These are phyloP conservation scores for Romanomermis culicivorax DNA, from an alignment of 2,888 invertebrate species.

Conservation along the genomic window DNA sequence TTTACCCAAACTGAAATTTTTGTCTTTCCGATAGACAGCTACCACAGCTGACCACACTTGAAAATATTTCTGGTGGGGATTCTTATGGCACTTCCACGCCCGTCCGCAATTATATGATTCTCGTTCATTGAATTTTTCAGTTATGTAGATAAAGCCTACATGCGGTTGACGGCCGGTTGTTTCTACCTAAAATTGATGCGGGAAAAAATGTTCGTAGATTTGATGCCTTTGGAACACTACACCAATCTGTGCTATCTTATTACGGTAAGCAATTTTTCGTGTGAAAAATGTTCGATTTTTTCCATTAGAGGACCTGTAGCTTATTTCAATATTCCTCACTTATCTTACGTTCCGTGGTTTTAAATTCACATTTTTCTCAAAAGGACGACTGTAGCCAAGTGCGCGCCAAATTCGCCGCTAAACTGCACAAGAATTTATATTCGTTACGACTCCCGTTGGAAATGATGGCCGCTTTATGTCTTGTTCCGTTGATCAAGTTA, in stretches of 20 bases:
- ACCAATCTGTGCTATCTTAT: background rate
- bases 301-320: no score
- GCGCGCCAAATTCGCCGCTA: slow-evolving; percentile 61
- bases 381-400: slow-evolving; percentile 39
- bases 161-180: slow-evolving; percentile 72
- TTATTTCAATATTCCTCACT: no score
- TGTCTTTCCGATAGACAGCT: no score
- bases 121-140: slow-evolving; percentile 33
- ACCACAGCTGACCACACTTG: no score
- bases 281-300: no score
- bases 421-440: slow-evolving; percentile 68
- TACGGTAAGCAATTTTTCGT: no score
- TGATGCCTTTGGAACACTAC: slow-evolving; percentile 72
- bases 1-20: no score
- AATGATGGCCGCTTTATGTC: slow-evolving; percentile 83
- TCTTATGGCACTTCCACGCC: no score
- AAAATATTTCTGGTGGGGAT: no score
- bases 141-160: slow-evolving; percentile 72
- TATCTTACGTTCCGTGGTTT: no score
- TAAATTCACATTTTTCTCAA: no score
- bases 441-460: slow-evolving; percentile 52
- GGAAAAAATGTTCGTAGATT: slow-evolving; percentile 82
- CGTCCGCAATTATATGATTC: no score
- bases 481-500: slow-evolving; percentile 33
- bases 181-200: slow-evolving; percentile 91